Evolutionary conservation across 2,113 vertebrate genomes (phyloP).

Genomic region (Scartelaos histophorus): DNA sequence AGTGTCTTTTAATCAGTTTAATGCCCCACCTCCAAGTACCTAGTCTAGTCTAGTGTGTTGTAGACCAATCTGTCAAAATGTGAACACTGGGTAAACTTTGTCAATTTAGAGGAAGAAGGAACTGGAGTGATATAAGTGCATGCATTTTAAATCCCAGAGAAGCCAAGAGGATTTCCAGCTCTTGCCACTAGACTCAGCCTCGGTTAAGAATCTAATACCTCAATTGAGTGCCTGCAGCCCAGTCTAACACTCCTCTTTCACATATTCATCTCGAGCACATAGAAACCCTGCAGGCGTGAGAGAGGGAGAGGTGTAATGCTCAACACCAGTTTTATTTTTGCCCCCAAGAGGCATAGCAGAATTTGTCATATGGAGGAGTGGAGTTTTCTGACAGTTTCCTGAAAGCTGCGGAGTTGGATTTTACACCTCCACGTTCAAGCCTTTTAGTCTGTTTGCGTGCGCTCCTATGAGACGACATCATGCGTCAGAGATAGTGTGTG

Average conservation of each 20-base stretch:
- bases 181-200: conserved; percentile 63
- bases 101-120: conserved; percentile 3
- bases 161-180: conserved; percentile 58
- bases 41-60: background rate
- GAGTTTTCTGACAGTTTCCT: conserved; percentile 59
- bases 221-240: conserved; percentile 61
- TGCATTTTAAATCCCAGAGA: conserved; percentile 29
- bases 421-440: conserved; percentile 36
- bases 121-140: conserved; percentile 16
- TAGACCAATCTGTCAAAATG: conserved; percentile 15
- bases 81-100: background rate
- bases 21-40: too few species aligned
- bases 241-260: conserved; percentile 60
- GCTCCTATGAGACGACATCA: conserved; percentile 41
- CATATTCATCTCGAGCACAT: conserved; percentile 62
- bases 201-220: conserved; percentile 70
- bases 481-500: conserved; percentile 37
- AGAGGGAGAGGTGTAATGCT: conserved; percentile 29
- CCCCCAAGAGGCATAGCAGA: conserved; percentile 53
- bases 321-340: conserved; percentile 63
- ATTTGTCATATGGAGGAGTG: conserved; percentile 49
- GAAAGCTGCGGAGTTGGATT: conserved; percentile 46
- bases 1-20: too few species aligned
- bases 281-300: conserved; percentile 39
- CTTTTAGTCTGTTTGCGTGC: conserved; percentile 48